phyloP scores from a whole-genome alignment of 2,888 invertebrate genomes.

The Hipparchia sbordonii region DNA sequence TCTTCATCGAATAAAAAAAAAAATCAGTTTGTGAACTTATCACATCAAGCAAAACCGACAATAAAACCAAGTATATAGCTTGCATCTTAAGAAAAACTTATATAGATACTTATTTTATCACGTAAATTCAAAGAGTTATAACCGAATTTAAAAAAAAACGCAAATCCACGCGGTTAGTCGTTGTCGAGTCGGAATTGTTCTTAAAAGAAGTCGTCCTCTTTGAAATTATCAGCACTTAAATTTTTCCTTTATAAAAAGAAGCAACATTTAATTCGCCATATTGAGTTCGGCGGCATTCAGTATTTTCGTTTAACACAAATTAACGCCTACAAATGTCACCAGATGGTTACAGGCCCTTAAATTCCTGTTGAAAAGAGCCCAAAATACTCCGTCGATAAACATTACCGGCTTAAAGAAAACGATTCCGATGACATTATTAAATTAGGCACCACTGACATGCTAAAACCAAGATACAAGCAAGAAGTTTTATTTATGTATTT shows the following conservation, averaged over 20 bases:
- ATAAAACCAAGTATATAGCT: too few relatives aligned
- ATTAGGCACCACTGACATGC: conserved; percentile 53
- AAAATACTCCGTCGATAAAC: conserved; percentile 59
- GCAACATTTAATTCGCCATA: background rate
- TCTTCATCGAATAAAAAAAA: too few relatives aligned
- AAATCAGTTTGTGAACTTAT: too few relatives aligned
- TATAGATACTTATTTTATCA: too few relatives aligned
- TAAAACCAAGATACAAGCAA: background rate
- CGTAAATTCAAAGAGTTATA: too few relatives aligned
- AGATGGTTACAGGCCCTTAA: conserved; percentile 5
- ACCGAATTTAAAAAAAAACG: too few relatives aligned
- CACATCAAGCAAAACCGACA: too few relatives aligned
- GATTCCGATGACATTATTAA: conserved; percentile 71
- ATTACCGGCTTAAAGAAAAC: conserved; percentile 64
- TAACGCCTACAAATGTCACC: conserved; percentile 8
- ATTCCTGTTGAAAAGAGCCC: conserved; percentile 36
- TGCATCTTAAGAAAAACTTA: too few relatives aligned
- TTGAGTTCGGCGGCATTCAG: background rate
- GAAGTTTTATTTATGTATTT: too few relatives aligned
- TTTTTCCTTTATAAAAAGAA: background rate
- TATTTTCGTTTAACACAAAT: conserved; percentile 3
- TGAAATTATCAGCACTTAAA: too few relatives aligned
- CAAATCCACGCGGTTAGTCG: too few relatives aligned
- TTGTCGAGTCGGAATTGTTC: too few relatives aligned
- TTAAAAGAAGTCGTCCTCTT: background rate